A percentile compares a stretch with the other conserved stretches of the same genome.
Evolutionary conservation across 2,113 vertebrate genomes (phyloP).

Genomic region (Clarias gariepinus): DNA sequence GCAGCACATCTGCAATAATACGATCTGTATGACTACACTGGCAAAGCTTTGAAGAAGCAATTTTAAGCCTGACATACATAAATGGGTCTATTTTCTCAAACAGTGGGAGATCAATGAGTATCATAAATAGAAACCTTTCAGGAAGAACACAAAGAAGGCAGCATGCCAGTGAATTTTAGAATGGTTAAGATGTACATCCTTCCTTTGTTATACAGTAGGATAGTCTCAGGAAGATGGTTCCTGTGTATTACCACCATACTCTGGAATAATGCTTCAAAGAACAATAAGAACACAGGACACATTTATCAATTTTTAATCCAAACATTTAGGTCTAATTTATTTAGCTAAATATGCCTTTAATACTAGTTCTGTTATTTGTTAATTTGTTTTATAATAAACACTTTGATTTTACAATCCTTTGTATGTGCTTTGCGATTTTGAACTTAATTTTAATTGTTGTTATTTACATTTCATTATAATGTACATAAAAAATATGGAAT

Average conservation of each 20-base stretch:
- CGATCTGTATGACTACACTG: not conserved
- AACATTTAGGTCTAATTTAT: not conserved
- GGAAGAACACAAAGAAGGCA: not conserved
- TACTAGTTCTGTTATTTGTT: not conserved
- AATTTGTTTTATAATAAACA: not conserved
- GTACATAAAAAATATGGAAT: too few species aligned
- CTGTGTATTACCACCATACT: too few species aligned
- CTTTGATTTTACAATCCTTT: not conserved
- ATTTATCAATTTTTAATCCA: not conserved
- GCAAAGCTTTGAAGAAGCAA: not conserved
- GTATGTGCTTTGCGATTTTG: not conserved
- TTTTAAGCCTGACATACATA: constrained; percentile 26
- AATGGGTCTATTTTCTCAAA: constrained; percentile 21
- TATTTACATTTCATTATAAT: not conserved
- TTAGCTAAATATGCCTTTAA: not conserved
- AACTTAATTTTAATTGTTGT: not conserved
- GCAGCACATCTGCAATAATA: constrained; percentile 2
- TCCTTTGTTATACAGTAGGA: too few species aligned
- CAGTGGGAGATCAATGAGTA: constrained; percentile 13
- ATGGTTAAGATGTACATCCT: not conserved
- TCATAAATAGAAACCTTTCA: not conserved
- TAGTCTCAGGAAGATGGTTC: too few species aligned
- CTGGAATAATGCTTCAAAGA: too few species aligned
- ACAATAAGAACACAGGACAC: too few species aligned
- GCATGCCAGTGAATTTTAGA: not conserved